A percentile compares a stretch with the other conserved stretches of the same genome.
Conservation (phyloP, 1,140 invertebrate species). For the Leguminivora glycinivorella region DNA sequence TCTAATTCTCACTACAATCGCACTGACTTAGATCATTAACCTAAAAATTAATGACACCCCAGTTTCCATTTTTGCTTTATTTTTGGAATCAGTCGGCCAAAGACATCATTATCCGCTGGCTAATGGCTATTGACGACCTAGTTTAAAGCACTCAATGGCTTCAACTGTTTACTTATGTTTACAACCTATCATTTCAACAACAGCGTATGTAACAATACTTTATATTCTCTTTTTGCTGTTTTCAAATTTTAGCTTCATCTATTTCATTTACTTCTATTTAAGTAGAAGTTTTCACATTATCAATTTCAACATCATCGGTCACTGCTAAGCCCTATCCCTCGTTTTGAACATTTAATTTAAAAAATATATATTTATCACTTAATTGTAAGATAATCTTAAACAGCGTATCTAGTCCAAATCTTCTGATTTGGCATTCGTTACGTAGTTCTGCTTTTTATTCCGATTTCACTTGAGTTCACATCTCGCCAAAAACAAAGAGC, state of each 20-base stretch:
- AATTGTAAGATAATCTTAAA: background rate
- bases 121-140: constrained; percentile 1
- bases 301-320: too few species aligned
- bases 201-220: background rate
- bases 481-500: constrained; percentile 5
- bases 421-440: background rate
- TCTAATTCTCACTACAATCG: background rate
- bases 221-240: background rate
- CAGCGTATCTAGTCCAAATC: background rate
- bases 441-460: background rate
- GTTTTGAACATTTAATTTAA: too few species aligned
- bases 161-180: constrained; percentile 10
- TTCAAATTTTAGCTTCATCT: too few species aligned
- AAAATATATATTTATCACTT: too few species aligned
- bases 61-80: background rate
- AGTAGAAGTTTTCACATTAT: background rate
- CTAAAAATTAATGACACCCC: background rate
- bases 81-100: background rate
- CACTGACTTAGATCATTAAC: constrained; percentile 1
- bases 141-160: constrained; percentile 9
- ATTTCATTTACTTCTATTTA: too few species aligned
- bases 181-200: background rate
- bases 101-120: background rate
- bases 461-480: constrained; percentile 3
- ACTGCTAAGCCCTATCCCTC: too few species aligned